Percentiles rank a stretch among this genome's conserved stretches.
phyloP scores from a whole-genome alignment of 2,797 vertebrate species.

The Enteromius paludinosus region DNA sequence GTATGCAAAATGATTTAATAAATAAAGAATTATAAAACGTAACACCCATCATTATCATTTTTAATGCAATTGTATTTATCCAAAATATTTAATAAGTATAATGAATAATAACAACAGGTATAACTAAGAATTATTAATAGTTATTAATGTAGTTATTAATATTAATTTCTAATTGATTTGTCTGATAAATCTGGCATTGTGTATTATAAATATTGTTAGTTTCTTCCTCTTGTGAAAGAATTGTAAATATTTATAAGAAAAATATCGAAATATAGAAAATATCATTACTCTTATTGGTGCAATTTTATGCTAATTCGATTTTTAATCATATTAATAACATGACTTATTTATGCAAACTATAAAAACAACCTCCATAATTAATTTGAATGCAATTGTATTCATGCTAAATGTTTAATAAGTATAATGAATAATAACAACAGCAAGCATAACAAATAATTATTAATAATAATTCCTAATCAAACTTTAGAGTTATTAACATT shows the following conservation, averaged over 20 bases:
- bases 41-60: background rate
- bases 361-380: background rate
- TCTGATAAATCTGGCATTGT: background rate
- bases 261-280: too few species aligned
- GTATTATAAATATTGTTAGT: background rate
- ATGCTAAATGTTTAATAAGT: background rate
- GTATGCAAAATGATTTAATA: background rate
- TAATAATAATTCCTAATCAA: too few species aligned
- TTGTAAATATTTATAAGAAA: too few species aligned
- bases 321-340: too few species aligned
- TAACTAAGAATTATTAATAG: background rate
- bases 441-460: too few species aligned
- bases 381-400: background rate
- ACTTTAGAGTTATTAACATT: background rate
- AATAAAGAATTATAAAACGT: background rate
- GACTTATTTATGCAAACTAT: background rate
- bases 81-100: background rate
- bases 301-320: too few species aligned
- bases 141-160: too few species aligned
- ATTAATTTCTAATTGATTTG: background rate
- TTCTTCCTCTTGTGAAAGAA: background rate
- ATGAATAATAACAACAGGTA: background rate
- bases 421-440: background rate
- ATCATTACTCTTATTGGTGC: too few species aligned
- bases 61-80: background rate